These are phyloP conservation scores for Phlogophora meticulosa DNA, from an alignment of 2,888 invertebrate genomes.

Conservation along the genomic window DNA sequence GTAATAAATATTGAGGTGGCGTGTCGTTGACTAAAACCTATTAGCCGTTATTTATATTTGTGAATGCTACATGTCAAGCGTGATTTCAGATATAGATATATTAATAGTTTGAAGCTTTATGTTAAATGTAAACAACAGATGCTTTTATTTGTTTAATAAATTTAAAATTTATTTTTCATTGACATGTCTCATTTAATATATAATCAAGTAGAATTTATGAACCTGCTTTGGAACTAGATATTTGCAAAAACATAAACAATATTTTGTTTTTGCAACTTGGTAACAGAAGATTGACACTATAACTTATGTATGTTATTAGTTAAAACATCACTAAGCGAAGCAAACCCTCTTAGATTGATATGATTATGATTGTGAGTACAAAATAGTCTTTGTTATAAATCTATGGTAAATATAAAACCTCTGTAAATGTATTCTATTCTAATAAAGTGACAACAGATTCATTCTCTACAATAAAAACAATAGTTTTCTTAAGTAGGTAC, in stretches of 20 bases:
- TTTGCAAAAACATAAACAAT: no score
- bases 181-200: not conserved
- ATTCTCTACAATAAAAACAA: no score
- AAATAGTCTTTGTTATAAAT: no score
- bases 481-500: no score
- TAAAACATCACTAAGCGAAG: no score
- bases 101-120: not conserved
- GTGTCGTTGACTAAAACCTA: slow-evolving; percentile 36
- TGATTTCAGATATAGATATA: slow-evolving; percentile 3
- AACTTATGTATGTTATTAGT: no score
- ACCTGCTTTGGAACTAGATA: slow-evolving; percentile 16
- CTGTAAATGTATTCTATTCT: no score
- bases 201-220: slow-evolving; percentile 1
- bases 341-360: no score
- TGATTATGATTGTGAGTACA: no score
- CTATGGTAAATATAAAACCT: no score
- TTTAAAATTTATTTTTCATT: not conserved
- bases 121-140: slow-evolving; percentile 20
- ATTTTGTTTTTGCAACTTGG: slow-evolving; percentile 1
- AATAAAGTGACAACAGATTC: no score
- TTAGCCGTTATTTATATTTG: slow-evolving; percentile 32
- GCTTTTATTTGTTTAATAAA: not conserved
- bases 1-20: slow-evolving; percentile 59
- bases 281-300: not conserved
- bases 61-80: slow-evolving; percentile 2